phyloP scores from a whole-genome alignment of 1,140 invertebrate species.

The Sinonovacula constricta region DNA sequence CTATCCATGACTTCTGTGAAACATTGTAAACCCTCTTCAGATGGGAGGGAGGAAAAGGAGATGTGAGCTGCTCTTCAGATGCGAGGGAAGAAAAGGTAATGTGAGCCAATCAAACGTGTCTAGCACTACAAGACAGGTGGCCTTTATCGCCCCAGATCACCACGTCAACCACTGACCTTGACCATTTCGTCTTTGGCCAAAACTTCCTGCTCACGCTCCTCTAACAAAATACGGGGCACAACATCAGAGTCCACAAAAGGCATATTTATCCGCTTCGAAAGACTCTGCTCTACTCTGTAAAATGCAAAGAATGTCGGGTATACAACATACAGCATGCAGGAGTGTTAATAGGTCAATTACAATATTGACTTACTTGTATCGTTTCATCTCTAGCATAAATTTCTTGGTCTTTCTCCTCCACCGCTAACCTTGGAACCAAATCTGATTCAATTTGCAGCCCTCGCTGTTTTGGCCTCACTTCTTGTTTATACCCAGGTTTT shows the following conservation, averaged over 20 bases:
- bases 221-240: conserved; percentile 58
- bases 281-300: conserved; percentile 45
- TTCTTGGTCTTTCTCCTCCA: conserved; percentile 71
- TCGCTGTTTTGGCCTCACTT: no score
- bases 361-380: conserved; percentile 64
- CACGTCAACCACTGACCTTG: conserved; percentile 66
- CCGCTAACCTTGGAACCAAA: conserved; percentile 52
- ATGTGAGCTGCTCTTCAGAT: no score
- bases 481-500: no score
- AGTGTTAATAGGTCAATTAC: no score
- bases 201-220: conserved; percentile 74
- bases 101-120: no score
- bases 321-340: conserved; percentile 4
- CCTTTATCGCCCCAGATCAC: no score
- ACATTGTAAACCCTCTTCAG: no score
- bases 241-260: conserved; percentile 45
- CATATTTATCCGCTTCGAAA: conserved; percentile 6
- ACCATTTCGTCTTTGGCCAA: conserved; percentile 75
- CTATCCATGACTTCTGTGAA: no score
- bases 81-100: no score
- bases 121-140: no score
- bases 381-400: conserved; percentile 70
- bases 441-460: conserved; percentile 47
- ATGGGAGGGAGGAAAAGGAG: no score
- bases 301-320: conserved; percentile 5